Evolutionary conservation across 2,888 invertebrate species (phyloP).

Genomic region (Stegophylla sp.): DNA sequence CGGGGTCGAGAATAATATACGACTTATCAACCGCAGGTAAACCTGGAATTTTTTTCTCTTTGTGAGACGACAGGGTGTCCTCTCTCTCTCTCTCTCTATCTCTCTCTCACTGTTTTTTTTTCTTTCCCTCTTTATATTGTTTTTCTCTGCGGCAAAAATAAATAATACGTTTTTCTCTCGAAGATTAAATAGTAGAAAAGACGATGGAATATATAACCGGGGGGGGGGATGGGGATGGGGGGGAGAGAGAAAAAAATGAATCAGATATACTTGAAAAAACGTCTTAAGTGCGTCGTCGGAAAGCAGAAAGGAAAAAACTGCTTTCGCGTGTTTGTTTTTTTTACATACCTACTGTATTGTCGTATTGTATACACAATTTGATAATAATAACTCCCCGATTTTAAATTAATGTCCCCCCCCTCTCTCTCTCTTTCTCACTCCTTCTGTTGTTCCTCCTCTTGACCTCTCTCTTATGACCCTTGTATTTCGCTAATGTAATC

Average conservation of each 20-base stretch:
- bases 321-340: slow-evolving; percentile 49
- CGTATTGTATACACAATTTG: slow-evolving; percentile 37
- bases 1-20: slow-evolving; percentile 51
- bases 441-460: slow-evolving; percentile 29
- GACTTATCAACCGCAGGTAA: slow-evolving; percentile 55
- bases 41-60: slow-evolving; percentile 31
- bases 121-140: slow-evolving; percentile 46
- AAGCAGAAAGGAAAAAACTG: slow-evolving; percentile 1
- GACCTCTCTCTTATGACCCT: slow-evolving; percentile 52
- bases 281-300: slow-evolving; percentile 34
- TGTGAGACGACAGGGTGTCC: slow-evolving; percentile 37
- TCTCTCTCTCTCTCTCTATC: slow-evolving; percentile 24
- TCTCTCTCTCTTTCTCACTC: background rate
- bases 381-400: slow-evolving; percentile 52
- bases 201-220: slow-evolving; percentile 34
- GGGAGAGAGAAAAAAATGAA: slow-evolving; percentile 45
- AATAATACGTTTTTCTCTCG: slow-evolving; percentile 51
- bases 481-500: slow-evolving; percentile 47
- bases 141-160: slow-evolving; percentile 48
- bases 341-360: slow-evolving; percentile 29
- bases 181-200: slow-evolving; percentile 56
- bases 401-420: slow-evolving; percentile 41
- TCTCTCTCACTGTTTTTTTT: too few species aligned
- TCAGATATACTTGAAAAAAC: slow-evolving; percentile 55
- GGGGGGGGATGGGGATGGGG: too few species aligned